Percentiles rank a stretch among this genome's conserved stretches.
phyloP scores from a whole-genome alignment of 2,113 vertebrate genomes.

The Xiphias gladius region DNA sequence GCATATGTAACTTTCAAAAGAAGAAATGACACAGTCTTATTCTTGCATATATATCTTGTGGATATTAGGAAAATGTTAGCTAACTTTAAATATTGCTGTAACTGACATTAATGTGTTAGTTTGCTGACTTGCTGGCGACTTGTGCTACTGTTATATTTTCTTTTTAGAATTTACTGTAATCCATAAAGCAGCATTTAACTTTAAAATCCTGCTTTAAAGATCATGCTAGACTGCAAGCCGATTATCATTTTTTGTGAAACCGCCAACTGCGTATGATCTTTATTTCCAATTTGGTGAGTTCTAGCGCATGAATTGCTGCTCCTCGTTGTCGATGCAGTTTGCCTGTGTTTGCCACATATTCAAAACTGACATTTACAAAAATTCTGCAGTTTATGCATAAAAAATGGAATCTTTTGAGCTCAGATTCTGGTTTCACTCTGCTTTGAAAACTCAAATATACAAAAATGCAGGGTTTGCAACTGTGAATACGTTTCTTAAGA shows the following conservation, averaged over 20 bases:
- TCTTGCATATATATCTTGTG: no score
- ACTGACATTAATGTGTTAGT: neutral
- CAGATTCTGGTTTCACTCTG: neutral
- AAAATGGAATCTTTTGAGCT: neutral
- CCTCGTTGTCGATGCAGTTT: neutral
- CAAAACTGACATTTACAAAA: neutral
- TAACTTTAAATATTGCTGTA: neutral
- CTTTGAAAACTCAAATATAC: neutral
- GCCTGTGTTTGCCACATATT: neutral
- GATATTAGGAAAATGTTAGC: neutral
- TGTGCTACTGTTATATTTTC: no score
- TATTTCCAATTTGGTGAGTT: neutral
- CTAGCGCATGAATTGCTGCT: neutral
- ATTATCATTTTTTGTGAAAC: no score
- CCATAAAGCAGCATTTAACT: neutral
- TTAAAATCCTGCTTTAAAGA: neutral
- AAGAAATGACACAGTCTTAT: constrained; percentile 27
- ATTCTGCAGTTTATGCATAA: neutral
- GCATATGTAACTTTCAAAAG: constrained; percentile 18
- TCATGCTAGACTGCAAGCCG: no score
- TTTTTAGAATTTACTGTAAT: neutral
- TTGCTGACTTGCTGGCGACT: no score
- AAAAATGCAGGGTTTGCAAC: neutral
- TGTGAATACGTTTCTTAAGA: neutral
- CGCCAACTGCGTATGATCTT: neutral